Evolutionary conservation across 1,140 invertebrate species (phyloP).

Genomic region (Plutomurus gul): DNA sequence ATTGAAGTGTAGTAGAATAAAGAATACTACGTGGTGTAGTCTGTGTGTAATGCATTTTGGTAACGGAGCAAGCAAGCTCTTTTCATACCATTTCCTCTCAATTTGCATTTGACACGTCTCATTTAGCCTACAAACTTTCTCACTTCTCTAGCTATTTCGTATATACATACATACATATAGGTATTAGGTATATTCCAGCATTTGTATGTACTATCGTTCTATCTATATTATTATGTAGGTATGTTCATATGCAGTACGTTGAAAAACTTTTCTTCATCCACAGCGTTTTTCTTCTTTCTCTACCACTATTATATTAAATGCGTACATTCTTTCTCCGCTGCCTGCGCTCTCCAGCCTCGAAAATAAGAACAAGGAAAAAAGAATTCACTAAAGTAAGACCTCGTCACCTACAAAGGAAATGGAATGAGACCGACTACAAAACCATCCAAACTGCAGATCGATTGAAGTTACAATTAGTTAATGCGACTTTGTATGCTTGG

Average conservation of each 20-base stretch:
- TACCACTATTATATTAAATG: too few relatives aligned
- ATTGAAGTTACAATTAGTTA: conserved; percentile 4
- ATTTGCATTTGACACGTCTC: conserved; percentile 28
- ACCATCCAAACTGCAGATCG: not conserved
- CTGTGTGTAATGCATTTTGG: not conserved
- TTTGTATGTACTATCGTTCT: too few relatives aligned
- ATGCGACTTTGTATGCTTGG: not conserved
- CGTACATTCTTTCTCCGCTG: too few relatives aligned
- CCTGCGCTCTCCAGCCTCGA: too few relatives aligned
- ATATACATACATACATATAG: not conserved
- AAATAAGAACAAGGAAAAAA: not conserved
- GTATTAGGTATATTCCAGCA: too few relatives aligned
- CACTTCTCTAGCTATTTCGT: not conserved
- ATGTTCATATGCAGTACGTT: too few relatives aligned
- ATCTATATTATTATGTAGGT: too few relatives aligned
- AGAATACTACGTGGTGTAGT: not conserved
- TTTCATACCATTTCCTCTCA: conserved; percentile 29
- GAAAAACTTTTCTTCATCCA: too few relatives aligned
- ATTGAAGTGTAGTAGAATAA: not conserved
- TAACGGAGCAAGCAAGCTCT: not conserved
- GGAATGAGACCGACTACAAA: not conserved
- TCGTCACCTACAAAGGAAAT: not conserved
- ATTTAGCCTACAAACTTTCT: conserved; percentile 16
- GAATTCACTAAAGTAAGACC: not conserved
- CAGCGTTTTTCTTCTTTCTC: too few relatives aligned